Base-by-base conservation (phyloP, 1,140 invertebrate genomes). In the Trachymyrmex cornetzi region DNA sequence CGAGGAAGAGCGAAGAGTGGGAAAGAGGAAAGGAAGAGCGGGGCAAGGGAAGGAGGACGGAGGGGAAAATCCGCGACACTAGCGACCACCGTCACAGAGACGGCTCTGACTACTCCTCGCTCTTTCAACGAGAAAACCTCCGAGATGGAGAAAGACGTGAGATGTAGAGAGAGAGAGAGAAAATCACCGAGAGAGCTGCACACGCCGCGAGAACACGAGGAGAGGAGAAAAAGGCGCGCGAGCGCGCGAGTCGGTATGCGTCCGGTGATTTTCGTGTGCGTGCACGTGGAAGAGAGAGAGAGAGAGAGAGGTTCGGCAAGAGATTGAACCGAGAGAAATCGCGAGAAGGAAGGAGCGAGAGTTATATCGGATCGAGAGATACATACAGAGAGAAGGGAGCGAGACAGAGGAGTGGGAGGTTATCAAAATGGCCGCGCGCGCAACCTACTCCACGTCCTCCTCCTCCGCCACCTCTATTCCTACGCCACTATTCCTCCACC, bases 341-440 rank as follows among this genome's bases (percentile, higher is more conserved):
- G 69, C 22, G 74, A 24, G 48, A 77, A 72, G 48, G 75, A 59
- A 53, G 67, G 53, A 55, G 55, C 50, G 57, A 30, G 38, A 84
- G 86, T 69, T 69, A 69, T 48, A 69, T 69, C 38, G 66, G 64
- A 34, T 27, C 64, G 64, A 67, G 64, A 67, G 34, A 80, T 66
- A 86, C 82, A 53, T 38, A 74, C 77, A 90, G 90, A 90, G 85
- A 82, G 74, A n/a, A 66, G 75, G 84, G 64, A 82, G 66, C 24
- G 81, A 88, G 88, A 89, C 86, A 57, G 84, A 86, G 75, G 85
- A 92, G 94, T 94, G 92, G 94, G 94, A 93, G 94, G 94, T 94
- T 94, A 95, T 94, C 94, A 95, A 94, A 95, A 95, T 95, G 94
- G 94, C 94, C 94, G 94, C 94, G 90, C 90, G 87, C 90, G 90